These are phyloP conservation scores for Tetrao urogallus DNA, from an alignment of 2,113 vertebrate species.

Conservation along the genomic window DNA sequence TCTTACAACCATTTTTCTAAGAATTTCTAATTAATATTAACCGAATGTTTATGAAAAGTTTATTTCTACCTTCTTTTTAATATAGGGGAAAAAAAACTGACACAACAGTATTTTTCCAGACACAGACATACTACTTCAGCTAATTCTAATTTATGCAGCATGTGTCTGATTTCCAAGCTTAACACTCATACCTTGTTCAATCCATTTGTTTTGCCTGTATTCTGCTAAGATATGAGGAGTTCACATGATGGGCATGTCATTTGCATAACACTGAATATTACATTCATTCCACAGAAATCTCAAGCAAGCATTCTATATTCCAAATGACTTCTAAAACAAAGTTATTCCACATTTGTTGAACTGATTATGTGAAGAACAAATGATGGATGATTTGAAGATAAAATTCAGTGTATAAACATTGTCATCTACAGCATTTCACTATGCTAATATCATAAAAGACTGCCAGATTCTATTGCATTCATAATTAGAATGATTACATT, in stretches of 20 bases:
- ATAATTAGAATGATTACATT: constrained; percentile 67
- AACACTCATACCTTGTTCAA: constrained; percentile 17
- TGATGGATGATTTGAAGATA: constrained; percentile 62
- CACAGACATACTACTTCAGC: background rate
- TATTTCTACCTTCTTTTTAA: background rate
- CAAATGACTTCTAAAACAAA: constrained; percentile 37
- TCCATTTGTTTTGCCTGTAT: background rate
- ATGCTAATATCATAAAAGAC: constrained; percentile 43
- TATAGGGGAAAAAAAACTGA: constrained; percentile 1
- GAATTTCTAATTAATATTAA: no score
- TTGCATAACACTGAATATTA: constrained; percentile 39
- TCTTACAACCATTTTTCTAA: background rate
- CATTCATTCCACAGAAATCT: constrained; percentile 31
- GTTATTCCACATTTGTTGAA: constrained; percentile 40
- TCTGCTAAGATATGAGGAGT: background rate
- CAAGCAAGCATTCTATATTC: constrained; percentile 38
- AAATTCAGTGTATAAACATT: constrained; percentile 51
- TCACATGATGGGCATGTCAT: background rate
- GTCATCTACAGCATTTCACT: constrained; percentile 35
- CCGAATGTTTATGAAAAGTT: background rate
- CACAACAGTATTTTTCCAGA: background rate
- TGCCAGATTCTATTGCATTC: constrained; percentile 53
- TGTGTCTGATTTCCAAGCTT: constrained; percentile 23
- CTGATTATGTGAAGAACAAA: constrained; percentile 39
- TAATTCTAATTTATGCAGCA: constrained; percentile 35